Percentiles rank a stretch among this genome's conserved stretches.
These are phyloP conservation scores for Drosophila pseudoobscura DNA, from an alignment of 1,140 invertebrate species.

Conservation along the genomic window DNA sequence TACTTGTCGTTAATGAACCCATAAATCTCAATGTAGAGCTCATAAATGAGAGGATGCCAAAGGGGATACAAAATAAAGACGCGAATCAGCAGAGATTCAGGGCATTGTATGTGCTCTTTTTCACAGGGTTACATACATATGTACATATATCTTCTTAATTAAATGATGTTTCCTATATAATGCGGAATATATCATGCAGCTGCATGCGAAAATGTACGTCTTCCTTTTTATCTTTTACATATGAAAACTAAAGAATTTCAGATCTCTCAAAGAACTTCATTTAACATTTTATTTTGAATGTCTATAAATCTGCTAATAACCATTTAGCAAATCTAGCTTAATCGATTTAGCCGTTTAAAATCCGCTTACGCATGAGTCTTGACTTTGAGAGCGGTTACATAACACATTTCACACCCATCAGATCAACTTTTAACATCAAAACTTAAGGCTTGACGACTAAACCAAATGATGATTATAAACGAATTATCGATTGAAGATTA, in stretches of 20 bases:
- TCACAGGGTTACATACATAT: no score
- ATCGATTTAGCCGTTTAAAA: neutral
- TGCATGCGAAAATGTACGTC: no score
- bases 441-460: neutral
- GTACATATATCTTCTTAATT: no score
- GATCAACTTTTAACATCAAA: neutral
- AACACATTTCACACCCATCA: slow-evolving; percentile 1
- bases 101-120: no score
- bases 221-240: no score
- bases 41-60: no score
- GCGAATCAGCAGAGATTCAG: no score
- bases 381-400: slow-evolving; percentile 4
- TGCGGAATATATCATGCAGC: no score
- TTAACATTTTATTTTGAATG: slow-evolving; percentile 1
- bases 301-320: neutral
- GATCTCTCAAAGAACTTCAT: neutral
- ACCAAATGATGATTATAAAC: slow-evolving; percentile 15
- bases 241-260: neutral
- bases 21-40: slow-evolving; percentile 26
- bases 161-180: no score
- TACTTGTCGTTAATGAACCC: slow-evolving; percentile 13
- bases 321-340: slow-evolving; percentile 5
- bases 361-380: neutral
- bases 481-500: slow-evolving; percentile 8
- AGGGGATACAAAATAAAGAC: no score